A percentile compares a stretch with the other conserved stretches of the same genome.
phyloP scores from a whole-genome alignment of 2,113 vertebrate genomes.

The Thunnus thynnus region DNA sequence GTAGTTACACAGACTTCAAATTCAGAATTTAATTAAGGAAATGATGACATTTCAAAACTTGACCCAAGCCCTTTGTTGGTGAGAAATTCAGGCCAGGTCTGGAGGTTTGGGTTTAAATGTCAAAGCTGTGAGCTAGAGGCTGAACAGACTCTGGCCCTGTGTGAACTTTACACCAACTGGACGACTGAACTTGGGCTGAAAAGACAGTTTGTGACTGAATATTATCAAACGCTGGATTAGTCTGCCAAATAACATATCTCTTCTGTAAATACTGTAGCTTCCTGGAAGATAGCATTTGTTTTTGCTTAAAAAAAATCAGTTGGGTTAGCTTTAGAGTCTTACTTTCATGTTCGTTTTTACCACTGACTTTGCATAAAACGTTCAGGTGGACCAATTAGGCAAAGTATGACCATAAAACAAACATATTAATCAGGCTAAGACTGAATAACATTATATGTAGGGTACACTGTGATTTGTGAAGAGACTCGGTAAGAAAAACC shows the following conservation, averaged over 20 bases:
- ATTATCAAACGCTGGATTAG: not conserved
- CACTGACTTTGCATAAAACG: not conserved
- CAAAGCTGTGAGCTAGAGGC: slow-evolving; percentile 39
- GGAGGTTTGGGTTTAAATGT: slow-evolving; percentile 51
- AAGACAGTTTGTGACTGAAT: not conserved
- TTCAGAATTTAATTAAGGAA: not conserved
- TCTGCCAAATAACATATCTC: not conserved
- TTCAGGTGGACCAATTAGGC: not conserved
- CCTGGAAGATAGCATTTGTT: not conserved
- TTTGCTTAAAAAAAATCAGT: not conserved
- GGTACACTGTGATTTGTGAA: too few species aligned
- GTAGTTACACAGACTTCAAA: not conserved
- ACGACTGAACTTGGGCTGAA: slow-evolving; percentile 45
- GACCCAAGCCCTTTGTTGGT: not conserved
- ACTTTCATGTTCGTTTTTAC: not conserved
- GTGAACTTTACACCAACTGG: slow-evolving; percentile 59
- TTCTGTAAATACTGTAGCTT: not conserved
- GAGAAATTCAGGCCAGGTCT: slow-evolving; percentile 10
- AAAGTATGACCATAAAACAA: not conserved
- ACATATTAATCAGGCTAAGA: not conserved
- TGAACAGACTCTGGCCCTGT: slow-evolving; percentile 44
- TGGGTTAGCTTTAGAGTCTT: too few species aligned
- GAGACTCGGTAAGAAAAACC: not conserved
- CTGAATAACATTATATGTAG: accelerated
- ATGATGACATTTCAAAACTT: not conserved